Evolutionary conservation across 2,113 vertebrate species (phyloP).

Genomic region (Dascyllus trimaculatus): DNA sequence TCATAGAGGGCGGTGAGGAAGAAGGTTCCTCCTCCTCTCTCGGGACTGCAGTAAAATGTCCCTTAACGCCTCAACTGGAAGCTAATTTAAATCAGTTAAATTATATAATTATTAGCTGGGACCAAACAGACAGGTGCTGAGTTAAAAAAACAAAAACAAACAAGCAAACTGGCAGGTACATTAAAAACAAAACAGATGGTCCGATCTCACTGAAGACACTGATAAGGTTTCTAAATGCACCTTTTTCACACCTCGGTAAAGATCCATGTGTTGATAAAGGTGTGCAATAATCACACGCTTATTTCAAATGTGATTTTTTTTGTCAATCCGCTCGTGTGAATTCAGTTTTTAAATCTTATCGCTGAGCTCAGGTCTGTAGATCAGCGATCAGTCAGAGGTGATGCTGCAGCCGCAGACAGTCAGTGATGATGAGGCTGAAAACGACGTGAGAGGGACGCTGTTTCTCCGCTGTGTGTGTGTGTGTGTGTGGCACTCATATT

Average conservation of each 20-base stretch:
- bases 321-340: too few species aligned
- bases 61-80: neutral
- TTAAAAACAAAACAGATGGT: too few species aligned
- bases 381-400: constrained; percentile 24
- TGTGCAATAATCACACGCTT: too few species aligned
- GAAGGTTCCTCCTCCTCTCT: constrained; percentile 14
- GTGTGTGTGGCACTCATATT: constrained; percentile 52
- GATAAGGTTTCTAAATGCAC: too few species aligned
- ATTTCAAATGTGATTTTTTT: too few species aligned
- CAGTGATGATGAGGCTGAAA: constrained; percentile 42
- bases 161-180: neutral
- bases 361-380: neutral
- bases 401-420: constrained; percentile 53
- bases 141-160: neutral
- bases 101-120: too few species aligned
- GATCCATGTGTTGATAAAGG: too few species aligned
- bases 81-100: neutral
- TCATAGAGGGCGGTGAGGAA: constrained; percentile 40
- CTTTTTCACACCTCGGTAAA: too few species aligned
- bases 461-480: constrained; percentile 19
- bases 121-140: neutral
- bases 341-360: too few species aligned
- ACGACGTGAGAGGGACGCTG: constrained; percentile 28
- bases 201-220: too few species aligned
- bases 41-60: constrained; percentile 56